Evolutionary conservation across 2,113 vertebrate genomes (phyloP), one percentile per base, ranked within the genome.

Genomic region (Brienomyrus brachyistius): DNA sequence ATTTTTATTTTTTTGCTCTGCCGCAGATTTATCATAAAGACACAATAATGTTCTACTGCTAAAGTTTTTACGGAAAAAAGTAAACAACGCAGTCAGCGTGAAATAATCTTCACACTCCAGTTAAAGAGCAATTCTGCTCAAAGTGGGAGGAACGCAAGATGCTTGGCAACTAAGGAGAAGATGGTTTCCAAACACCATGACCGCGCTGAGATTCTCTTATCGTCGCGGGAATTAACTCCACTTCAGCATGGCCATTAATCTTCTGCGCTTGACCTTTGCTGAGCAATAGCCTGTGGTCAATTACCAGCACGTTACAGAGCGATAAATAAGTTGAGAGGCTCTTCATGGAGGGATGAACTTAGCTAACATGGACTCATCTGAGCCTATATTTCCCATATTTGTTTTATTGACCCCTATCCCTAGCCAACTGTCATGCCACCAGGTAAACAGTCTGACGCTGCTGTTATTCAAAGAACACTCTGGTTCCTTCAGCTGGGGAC

Each of bases 41-140:
- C 23, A 31, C 45, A 66, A 82, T 35, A 31, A 89, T 85, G 56
- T 83, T 56, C 31, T 43, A 19, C 87, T 52, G 17, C n/a, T 84
- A 7, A 6, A n/a, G 50, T 84, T 86, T 13, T 43, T n/a, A 43
- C 51, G 7, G 56, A 43, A 48, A 31, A 27, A 15, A 45, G 43
- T 66, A 45, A 40, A 62, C 45, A 66, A 19, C 17, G 86, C 90
- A 90, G 43, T 21, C 51, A 90, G 74, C 74, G 48, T 88, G 90
- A 90, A 90, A 83, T 90, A 51, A 51, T 82, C 51, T 56, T 88
- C 77, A 88, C 66, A 17, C 62, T 80, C 9, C 85, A 35, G 35
- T 80, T 52, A 47, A 45, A 48, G 48, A 88, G 52, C 77, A 15
- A 43, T 11, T 11, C 35, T 21, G 31, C 13, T 7, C 31, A 54